phyloP scores from a whole-genome alignment of 2,113 vertebrate species.

The Lepisosteus oculatus region DNA sequence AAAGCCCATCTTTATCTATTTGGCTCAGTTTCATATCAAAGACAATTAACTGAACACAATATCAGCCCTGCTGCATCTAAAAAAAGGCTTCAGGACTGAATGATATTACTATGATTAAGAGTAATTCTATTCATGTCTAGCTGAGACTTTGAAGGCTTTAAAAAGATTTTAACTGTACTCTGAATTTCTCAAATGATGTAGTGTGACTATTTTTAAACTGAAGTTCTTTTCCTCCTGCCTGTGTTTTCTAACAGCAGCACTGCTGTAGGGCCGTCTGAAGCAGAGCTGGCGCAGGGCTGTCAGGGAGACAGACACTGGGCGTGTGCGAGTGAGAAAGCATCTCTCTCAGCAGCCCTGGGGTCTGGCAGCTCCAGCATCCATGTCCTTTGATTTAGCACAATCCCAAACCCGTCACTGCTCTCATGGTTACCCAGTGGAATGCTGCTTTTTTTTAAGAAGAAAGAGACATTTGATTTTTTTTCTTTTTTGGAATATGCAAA shows the following conservation, averaged over 20 bases:
- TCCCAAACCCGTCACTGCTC: neutral
- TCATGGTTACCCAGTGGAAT: neutral
- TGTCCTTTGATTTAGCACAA: constrained; percentile 33
- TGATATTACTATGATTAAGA: constrained; percentile 37
- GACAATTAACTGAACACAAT: constrained; percentile 43
- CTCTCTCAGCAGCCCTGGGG: constrained; percentile 31
- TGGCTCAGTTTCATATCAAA: constrained; percentile 29
- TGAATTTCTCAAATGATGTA: constrained; percentile 6
- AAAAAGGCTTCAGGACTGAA: constrained; percentile 31
- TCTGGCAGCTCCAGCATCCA: constrained; percentile 45
- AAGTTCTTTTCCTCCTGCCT: constrained; percentile 19
- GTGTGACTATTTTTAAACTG: constrained; percentile 33
- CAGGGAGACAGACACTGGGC: constrained; percentile 31
- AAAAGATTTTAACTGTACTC: constrained; percentile 46
- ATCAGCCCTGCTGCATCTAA: constrained; percentile 33
- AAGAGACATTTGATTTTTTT: neutral
- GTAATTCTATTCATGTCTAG: constrained; percentile 31
- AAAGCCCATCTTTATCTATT: constrained; percentile 41
- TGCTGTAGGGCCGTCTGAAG: constrained; percentile 37
- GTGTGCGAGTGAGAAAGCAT: constrained; percentile 3
- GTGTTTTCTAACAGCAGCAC: constrained; percentile 42
- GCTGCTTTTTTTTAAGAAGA: constrained; percentile 19
- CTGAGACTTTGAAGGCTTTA: constrained; percentile 38
- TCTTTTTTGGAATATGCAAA: constrained; percentile 10
- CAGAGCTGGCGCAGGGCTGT: constrained; percentile 36